These are phyloP conservation scores for Trachurus trachurus DNA, from an alignment of 2,797 vertebrate species.

Conservation along the genomic window DNA sequence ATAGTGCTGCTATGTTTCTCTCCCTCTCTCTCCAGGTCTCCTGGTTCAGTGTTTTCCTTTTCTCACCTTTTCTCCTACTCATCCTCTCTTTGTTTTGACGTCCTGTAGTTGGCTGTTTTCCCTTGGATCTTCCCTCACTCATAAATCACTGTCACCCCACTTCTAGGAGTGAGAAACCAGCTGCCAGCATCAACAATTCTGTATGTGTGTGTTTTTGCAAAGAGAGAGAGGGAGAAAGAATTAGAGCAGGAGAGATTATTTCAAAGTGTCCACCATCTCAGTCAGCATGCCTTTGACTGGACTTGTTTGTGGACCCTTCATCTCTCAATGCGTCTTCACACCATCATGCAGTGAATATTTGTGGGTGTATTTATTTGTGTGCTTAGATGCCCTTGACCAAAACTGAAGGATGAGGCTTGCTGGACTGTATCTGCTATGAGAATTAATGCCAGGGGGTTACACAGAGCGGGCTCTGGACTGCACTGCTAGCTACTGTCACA, in stretches of 20 bases:
- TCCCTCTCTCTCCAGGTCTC: slow-evolving; percentile 29
- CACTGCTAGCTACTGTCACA: slow-evolving; percentile 36
- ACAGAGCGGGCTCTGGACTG: slow-evolving; percentile 52
- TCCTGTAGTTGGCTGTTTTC: slow-evolving; percentile 80
- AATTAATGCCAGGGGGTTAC: slow-evolving; percentile 79
- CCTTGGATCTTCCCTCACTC: slow-evolving; percentile 77
- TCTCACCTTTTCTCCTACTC: slow-evolving; percentile 63
- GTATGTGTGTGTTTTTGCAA: slow-evolving; percentile 34
- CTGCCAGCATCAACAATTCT: slow-evolving; percentile 74
- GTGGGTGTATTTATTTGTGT: slow-evolving; percentile 53
- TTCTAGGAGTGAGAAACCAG: slow-evolving; percentile 78
- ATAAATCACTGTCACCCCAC: slow-evolving; percentile 87
- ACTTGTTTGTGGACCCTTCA: slow-evolving; percentile 71
- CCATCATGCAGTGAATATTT: slow-evolving; percentile 45
- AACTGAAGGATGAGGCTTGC: slow-evolving; percentile 71
- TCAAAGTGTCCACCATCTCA: slow-evolving; percentile 68
- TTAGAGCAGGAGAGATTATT: slow-evolving; percentile 58
- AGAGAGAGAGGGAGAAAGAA: slow-evolving; percentile 9
- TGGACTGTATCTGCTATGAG: slow-evolving; percentile 75
- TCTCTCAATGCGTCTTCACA: slow-evolving; percentile 62
- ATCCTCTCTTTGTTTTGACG: slow-evolving; percentile 73
- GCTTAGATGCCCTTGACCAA: slow-evolving; percentile 78
- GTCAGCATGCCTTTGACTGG: slow-evolving; percentile 60
- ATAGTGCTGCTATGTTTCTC: background rate
- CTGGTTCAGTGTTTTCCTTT: slow-evolving; percentile 40